Evolutionary conservation across 2,113 vertebrate species (phyloP).

Genomic region (Noturus placidus): DNA sequence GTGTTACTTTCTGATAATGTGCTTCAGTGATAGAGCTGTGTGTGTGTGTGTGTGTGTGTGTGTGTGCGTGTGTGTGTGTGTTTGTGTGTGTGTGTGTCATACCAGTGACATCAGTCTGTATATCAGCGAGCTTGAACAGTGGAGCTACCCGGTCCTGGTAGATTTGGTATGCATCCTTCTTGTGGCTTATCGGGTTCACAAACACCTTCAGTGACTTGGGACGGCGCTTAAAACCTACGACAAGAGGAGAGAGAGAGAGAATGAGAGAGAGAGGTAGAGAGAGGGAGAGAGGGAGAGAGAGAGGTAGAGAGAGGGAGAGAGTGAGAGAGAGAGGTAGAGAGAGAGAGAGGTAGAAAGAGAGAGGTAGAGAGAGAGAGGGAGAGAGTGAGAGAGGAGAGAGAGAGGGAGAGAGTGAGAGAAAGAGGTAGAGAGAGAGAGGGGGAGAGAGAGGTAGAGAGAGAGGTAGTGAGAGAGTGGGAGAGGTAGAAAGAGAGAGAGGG

Average conservation of each 20-base stretch:
- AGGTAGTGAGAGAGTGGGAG: slow-evolving; percentile 16
- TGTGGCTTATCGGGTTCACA: slow-evolving; percentile 93
- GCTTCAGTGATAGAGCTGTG: background rate
- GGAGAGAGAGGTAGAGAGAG: slow-evolving; percentile 4
- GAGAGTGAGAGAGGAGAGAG: slow-evolving; percentile 16
- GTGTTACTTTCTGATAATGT: background rate
- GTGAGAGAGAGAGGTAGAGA: slow-evolving; percentile 14
- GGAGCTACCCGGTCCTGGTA: slow-evolving; percentile 88
- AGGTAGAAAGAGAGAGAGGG: background rate
- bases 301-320: slow-evolving; percentile 4
- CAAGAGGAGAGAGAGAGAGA: background rate
- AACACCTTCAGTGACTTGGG: slow-evolving; percentile 89
- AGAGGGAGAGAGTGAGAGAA: background rate
- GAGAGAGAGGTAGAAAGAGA: too few species aligned
- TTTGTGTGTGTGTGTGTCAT: slow-evolving; percentile 54
- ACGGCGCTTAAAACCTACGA: slow-evolving; percentile 80
- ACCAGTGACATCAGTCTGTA: slow-evolving; percentile 89
- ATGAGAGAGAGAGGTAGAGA: slow-evolving; percentile 17
- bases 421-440: slow-evolving; percentile 4
- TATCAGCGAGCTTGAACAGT: slow-evolving; percentile 89
- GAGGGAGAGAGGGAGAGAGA: slow-evolving; percentile 1
- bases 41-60: slow-evolving; percentile 15
- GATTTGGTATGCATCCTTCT: slow-evolving; percentile 82
- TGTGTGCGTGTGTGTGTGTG: background rate
- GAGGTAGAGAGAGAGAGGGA: background rate